Base-by-base conservation (phyloP, 2,797 vertebrate genomes). In the Myotis planiceps region DNA sequence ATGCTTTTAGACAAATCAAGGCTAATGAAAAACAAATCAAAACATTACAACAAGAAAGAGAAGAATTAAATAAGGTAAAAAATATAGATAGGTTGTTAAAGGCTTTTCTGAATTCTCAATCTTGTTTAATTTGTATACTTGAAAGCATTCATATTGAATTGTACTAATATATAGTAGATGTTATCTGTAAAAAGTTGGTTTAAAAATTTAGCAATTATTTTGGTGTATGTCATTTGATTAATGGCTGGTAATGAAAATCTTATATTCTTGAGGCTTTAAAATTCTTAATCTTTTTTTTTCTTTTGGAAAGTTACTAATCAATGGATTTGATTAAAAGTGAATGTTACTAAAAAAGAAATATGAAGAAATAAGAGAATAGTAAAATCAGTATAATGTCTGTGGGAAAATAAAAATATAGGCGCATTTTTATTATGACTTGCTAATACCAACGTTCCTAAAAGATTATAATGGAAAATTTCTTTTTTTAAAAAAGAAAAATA, bases 61-160 rank as follows among this genome's bases (percentile, higher is more conserved):
- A 99, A 29, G 99, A 99, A 96, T 97, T 99, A 78, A 99, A 99
- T 96, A 99, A 99, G 99, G 99, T 99, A 98, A 97, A 47, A 91
- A 27, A 49, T 60, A 55, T 66, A 83, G 42, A 65, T 74, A 51
- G 78, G 74, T 74, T 49, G 75, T 88, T 90, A 60, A 71, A 84
- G 12, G 37, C 68, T 76, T 82, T 97, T 97, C 65, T 96, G 45
- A 96, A 78, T 68, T 32, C 25, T 89, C 53, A 65, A 94, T 65
- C 69, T 72, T 92, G 25, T 92, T 42, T 88, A 75, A 66, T 84
- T 83, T 90, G 18, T 91, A 74, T 89, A 76, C 15, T 32, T 32
- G 9, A 66, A 96, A 83, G 19, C 37, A 81, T 90, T 96, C 21
- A 39, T 96, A 88, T n/a, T 32, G 29, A 49, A 74, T 90, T 75